Base-by-base conservation (phyloP, 2,888 invertebrate genomes). In the Sarcophaga rosellei region DNA sequence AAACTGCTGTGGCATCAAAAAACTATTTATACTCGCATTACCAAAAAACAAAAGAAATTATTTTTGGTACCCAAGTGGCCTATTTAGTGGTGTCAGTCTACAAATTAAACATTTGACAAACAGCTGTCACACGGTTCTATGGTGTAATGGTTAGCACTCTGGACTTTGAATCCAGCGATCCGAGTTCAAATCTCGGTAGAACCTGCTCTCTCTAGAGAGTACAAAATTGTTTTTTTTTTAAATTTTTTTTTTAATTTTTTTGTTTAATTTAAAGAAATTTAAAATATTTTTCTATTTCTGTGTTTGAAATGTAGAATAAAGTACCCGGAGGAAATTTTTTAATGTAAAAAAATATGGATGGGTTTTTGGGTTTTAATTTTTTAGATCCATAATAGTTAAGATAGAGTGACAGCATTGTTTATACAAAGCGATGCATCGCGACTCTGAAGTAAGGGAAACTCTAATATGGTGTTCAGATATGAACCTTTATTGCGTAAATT, bases 121-220 rank as follows among this genome's bases (percentile, higher is more conserved):
- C 0, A 0, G 0, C 0, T 0, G 6, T 1, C 12, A 72, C 21
- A 12, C 0, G 82, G 82, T 83, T 83, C 83, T 83, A 90, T 90
- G 90, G 90, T 90, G 90, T 90, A 90, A 90, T 90, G 90, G 90
- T 90, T 90, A 90, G 90, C 90, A 90, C 90, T 90, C 89, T 90
- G 90, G 90, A 90, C 89, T 89, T 88, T 90, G 90, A 82, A 85
- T 89, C 93, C 93, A 93, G 92, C 93, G 92, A 93, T 93, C 93
- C 92, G 93, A 93, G 93, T 93, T 93, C 93, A 92, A 93, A 92
- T 93, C 93, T 93, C 93, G 93, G 92, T 93, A 92, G 93, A 92
- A 93, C 93, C 93, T 93, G 69, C 11, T 21, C 53, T 53, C 62
- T 76, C 77, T 82, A 45, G n/a, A 70, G 11, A 17, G 20, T 63